Evolutionary conservation across 53 echinoderm and acorn worm genomes (phyloP).

Genomic region (Holothuria leucospilota): DNA sequence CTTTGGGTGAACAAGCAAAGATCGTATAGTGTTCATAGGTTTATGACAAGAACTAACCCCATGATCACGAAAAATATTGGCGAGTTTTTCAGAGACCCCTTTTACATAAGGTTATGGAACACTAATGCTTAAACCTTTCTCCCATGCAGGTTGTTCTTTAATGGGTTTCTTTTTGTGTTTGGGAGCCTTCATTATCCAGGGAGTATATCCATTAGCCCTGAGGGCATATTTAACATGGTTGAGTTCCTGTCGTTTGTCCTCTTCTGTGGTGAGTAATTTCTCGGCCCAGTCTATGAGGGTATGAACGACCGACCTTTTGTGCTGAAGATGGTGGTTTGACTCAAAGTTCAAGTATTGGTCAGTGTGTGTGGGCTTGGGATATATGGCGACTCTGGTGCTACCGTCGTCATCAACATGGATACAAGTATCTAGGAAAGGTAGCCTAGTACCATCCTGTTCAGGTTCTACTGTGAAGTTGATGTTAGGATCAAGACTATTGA

Average conservation of each 20-base stretch:
- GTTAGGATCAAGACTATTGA: conserved; percentile 15
- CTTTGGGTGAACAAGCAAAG: background rate
- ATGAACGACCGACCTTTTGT: no score
- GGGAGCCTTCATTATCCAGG: conserved; percentile 9
- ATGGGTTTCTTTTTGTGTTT: conserved; percentile 2
- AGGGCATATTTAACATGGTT: background rate
- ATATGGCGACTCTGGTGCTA: conserved; percentile 5
- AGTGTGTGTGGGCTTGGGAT: conserved; percentile 6
- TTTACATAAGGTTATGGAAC: no score
- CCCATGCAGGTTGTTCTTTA: background rate
- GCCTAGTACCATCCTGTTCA: background rate
- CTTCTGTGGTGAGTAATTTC: no score
- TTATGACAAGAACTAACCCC: background rate
- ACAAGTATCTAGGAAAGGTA: conserved; percentile 11
- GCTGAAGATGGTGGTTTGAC: background rate
- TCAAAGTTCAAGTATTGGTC: conserved; percentile 26
- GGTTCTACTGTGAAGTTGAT: conserved; percentile 41
- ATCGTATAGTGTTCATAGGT: background rate
- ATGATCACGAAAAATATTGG: background rate
- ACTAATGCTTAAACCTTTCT: no score
- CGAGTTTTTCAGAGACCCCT: no score
- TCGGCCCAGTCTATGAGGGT: no score
- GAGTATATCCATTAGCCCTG: background rate
- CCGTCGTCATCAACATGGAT: background rate
- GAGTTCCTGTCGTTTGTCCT: no score